These are phyloP conservation scores for Cirrhinus mrigala DNA, from an alignment of 2,797 vertebrate species.

Conservation along the genomic window DNA sequence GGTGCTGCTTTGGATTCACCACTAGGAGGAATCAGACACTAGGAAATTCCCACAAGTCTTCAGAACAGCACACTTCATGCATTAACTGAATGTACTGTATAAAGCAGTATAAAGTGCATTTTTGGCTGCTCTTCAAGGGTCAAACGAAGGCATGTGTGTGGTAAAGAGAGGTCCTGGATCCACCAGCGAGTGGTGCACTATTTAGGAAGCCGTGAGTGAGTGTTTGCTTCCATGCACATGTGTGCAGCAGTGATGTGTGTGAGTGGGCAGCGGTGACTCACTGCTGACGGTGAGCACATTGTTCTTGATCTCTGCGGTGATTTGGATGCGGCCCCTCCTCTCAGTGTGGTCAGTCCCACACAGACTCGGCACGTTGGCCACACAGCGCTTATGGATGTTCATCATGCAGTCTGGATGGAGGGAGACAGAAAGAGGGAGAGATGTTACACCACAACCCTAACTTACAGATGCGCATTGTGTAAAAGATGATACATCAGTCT, in stretches of 20 bases:
- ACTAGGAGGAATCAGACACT: constrained; percentile 71
- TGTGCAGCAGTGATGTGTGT: constrained; percentile 23
- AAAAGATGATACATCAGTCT: background rate
- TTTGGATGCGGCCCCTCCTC: constrained; percentile 92
- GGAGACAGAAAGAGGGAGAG: constrained; percentile 7
- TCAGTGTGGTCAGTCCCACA: constrained; percentile 98
- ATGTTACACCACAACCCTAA: constrained; percentile 47
- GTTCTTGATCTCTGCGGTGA: constrained; percentile 90
- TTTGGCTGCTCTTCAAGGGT: constrained; percentile 25
- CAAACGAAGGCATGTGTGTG: constrained; percentile 15
- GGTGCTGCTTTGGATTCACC: constrained; percentile 53
- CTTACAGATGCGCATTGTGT: constrained; percentile 12
- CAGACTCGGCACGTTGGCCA: constrained; percentile 95
- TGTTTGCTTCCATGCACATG: constrained; percentile 37
- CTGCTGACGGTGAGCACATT: constrained; percentile 92
- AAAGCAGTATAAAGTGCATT: background rate
- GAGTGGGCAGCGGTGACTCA: constrained; percentile 73
- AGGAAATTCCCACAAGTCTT: background rate
- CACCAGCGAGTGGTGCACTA: background rate
- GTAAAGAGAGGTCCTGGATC: background rate
- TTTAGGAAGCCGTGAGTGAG: constrained; percentile 22
- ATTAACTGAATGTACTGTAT: background rate
- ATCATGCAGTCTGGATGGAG: constrained; percentile 80
- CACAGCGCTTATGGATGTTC: constrained; percentile 97
- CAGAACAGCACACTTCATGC: background rate